phyloP scores from a whole-genome alignment of 1,140 invertebrate species.

The Drosophila elegans region DNA sequence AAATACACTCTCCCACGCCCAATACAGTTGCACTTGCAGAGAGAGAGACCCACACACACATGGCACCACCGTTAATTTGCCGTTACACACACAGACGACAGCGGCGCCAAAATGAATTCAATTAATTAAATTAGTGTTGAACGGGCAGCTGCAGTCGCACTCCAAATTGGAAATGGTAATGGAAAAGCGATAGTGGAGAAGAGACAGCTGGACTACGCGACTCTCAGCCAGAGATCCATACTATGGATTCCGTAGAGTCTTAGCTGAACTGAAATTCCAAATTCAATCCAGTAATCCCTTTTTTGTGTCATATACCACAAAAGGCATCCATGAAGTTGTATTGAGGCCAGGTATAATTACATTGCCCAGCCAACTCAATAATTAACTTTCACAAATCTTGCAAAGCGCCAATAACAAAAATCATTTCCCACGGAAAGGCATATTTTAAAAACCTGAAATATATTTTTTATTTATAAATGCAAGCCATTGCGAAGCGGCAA shows the following conservation, averaged over 20 bases:
- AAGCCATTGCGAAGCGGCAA: neutral
- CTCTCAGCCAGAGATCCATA: slow-evolving; percentile 2
- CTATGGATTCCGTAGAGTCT: no score
- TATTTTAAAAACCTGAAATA: no score
- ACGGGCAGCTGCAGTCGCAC: slow-evolving; percentile 41
- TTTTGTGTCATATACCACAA: no score
- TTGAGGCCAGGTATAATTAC: slow-evolving; percentile 2
- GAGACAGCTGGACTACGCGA: neutral
- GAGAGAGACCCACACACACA: slow-evolving; percentile 1
- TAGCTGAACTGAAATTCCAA: neutral
- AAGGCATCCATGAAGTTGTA: neutral
- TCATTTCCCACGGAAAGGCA: no score
- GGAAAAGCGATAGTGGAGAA: slow-evolving; percentile 4
- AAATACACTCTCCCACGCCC: slow-evolving; percentile 62
- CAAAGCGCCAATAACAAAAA: slow-evolving; percentile 40
- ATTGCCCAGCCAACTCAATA: slow-evolving; percentile 51
- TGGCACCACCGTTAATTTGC: slow-evolving; percentile 56
- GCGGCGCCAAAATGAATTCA: slow-evolving; percentile 70
- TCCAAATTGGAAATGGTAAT: slow-evolving; percentile 26
- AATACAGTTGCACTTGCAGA: slow-evolving; percentile 7
- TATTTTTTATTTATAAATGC: neutral
- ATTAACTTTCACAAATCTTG: slow-evolving; percentile 68
- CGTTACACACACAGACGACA: slow-evolving; percentile 36
- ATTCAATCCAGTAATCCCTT: neutral
- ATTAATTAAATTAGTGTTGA: slow-evolving; percentile 73